These are phyloP conservation scores for Ophion slaviceki DNA, from an alignment of 2,888 invertebrate species.

Conservation along the genomic window DNA sequence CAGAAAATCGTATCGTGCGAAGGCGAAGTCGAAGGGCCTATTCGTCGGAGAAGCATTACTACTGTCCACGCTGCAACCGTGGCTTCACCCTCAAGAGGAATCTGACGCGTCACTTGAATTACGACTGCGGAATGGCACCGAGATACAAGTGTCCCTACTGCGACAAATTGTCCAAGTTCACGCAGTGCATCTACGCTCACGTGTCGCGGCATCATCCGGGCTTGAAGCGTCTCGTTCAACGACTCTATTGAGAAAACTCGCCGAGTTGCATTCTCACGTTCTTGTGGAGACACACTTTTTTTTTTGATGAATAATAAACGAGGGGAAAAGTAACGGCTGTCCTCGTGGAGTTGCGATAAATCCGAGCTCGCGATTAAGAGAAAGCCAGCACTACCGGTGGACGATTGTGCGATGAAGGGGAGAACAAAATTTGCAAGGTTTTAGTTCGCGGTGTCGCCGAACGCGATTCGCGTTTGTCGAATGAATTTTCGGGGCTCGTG, in stretches of 20 bases:
- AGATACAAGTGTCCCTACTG: slow-evolving; percentile 81
- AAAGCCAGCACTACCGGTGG: not conserved
- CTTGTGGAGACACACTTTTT: not conserved
- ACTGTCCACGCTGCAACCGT: slow-evolving; percentile 76
- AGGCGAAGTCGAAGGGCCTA: slow-evolving; percentile 68
- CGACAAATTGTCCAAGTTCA: slow-evolving; percentile 75
- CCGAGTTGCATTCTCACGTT: not conserved
- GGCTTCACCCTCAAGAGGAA: slow-evolving; percentile 77
- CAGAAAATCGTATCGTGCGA: slow-evolving; percentile 65
- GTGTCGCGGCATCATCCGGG: slow-evolving; percentile 75
- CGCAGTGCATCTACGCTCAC: slow-evolving; percentile 77
- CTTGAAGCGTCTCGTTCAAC: slow-evolving; percentile 67
- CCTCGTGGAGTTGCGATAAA: no score
- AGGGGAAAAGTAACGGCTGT: not conserved
- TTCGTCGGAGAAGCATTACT: slow-evolving; percentile 71
- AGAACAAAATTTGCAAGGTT: not conserved
- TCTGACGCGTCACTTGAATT: slow-evolving; percentile 77
- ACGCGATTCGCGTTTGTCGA: not conserved
- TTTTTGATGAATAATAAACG: not conserved
- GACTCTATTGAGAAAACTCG: slow-evolving; percentile 67
- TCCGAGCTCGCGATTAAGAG: no score
- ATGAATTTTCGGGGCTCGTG: not conserved
- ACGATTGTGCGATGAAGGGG: not conserved
- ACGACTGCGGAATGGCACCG: slow-evolving; percentile 79
- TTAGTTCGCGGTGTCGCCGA: not conserved